Conservation (phyloP, 2,113 vertebrate species). For the Stegastes partitus region DNA sequence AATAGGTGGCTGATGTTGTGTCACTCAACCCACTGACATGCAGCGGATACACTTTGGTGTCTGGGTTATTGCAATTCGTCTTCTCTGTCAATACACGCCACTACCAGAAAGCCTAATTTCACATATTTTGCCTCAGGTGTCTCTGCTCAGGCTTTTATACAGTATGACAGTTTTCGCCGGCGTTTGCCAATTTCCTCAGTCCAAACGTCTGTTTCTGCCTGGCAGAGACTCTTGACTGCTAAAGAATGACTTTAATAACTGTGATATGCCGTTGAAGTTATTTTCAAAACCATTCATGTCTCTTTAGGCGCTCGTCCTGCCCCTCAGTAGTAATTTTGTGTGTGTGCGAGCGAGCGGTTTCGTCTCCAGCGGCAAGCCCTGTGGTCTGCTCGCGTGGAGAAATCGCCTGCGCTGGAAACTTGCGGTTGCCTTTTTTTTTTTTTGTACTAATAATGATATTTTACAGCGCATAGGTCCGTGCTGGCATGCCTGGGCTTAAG, state of each 20-base stretch:
- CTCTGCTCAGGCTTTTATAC: neutral
- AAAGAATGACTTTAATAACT: slow-evolving; percentile 56
- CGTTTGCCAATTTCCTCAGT: slow-evolving; percentile 19
- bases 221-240: slow-evolving; percentile 25
- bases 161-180: slow-evolving; percentile 10
- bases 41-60: slow-evolving; percentile 35
- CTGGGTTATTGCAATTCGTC: slow-evolving; percentile 25
- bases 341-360: slow-evolving; percentile 19
- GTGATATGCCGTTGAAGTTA: slow-evolving; percentile 44
- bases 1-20: slow-evolving; percentile 63
- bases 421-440: slow-evolving; percentile 44
- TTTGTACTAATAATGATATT: slow-evolving; percentile 61
- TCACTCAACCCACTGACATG: slow-evolving; percentile 51
- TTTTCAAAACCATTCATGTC: slow-evolving; percentile 57
- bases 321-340: slow-evolving; percentile 55
- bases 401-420: slow-evolving; percentile 69
- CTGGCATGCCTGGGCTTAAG: slow-evolving; percentile 43
- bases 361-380: slow-evolving; percentile 61
- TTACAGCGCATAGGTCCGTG: slow-evolving; percentile 34
- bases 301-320: slow-evolving; percentile 50
- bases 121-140: slow-evolving; percentile 18
- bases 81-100: slow-evolving; percentile 28
- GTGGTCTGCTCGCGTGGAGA: slow-evolving; percentile 74
- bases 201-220: slow-evolving; percentile 20
- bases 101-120: slow-evolving; percentile 12